Conservation (phyloP, 2,888 invertebrate species). For the Flexamia atlantica region DNA sequence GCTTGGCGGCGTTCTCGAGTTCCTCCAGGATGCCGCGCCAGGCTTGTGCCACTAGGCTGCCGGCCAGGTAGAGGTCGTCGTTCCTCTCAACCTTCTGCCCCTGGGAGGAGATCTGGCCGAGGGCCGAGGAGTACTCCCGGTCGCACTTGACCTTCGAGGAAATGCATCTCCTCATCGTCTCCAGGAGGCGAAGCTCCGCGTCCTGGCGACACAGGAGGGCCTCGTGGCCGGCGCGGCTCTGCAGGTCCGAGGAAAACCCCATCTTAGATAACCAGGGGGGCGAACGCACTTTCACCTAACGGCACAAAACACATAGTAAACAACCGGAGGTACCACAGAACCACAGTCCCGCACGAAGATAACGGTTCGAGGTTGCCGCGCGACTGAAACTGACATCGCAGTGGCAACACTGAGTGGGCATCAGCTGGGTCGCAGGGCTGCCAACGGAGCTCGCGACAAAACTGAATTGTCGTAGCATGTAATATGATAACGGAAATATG, state of each 20-base stretch:
- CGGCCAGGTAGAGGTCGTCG: slow-evolving; percentile 81
- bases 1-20: slow-evolving; percentile 89
- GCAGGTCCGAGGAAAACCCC: slow-evolving; percentile 67
- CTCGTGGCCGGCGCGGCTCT: slow-evolving; percentile 89
- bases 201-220: slow-evolving; percentile 94
- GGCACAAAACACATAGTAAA: slow-evolving; percentile 35
- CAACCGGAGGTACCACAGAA: neutral
- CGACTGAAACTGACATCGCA: neutral
- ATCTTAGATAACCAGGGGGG: slow-evolving; percentile 38
- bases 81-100: slow-evolving; percentile 90
- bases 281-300: neutral
- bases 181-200: slow-evolving; percentile 94
- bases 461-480: neutral
- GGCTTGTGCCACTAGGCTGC: slow-evolving; percentile 78
- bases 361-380: neutral
- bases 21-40: slow-evolving; percentile 95
- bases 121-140: slow-evolving; percentile 91
- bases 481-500: too few relatives aligned
- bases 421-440: neutral
- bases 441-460: neutral
- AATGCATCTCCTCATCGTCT: slow-evolving; percentile 93
- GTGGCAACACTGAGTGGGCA: neutral
- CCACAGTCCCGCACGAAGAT: neutral
- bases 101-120: slow-evolving; percentile 88
- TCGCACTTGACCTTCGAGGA: slow-evolving; percentile 94